Evolutionary conservation across 1,140 invertebrate species (phyloP).

Genomic region (Neuroterus valhalla): DNA sequence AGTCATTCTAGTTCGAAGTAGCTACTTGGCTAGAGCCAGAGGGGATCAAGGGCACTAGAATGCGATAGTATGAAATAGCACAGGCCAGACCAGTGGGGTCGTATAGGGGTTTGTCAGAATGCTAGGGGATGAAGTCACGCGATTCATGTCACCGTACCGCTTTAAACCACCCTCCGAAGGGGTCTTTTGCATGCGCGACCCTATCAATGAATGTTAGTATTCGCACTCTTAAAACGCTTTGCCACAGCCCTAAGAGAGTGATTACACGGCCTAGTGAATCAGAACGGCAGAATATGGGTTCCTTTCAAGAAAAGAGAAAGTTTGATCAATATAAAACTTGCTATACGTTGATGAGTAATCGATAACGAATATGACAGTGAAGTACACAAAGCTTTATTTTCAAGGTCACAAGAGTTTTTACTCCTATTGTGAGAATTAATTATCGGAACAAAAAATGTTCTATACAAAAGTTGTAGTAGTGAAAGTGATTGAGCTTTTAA

Average conservation of each 20-base stretch:
- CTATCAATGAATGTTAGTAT: constrained; percentile 26
- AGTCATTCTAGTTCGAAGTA: not conserved
- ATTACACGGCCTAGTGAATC: too few species aligned
- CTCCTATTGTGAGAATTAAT: too few species aligned
- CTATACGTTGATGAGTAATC: too few species aligned
- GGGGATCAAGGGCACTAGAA: constrained; percentile 32
- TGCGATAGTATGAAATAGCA: constrained; percentile 36
- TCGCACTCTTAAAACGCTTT: constrained; percentile 46
- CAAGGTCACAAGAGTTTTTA: too few species aligned
- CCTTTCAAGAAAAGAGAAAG: too few species aligned
- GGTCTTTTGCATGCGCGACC: constrained; percentile 11
- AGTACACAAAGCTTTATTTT: too few species aligned
- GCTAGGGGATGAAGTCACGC: constrained; percentile 57
- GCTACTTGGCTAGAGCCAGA: constrained; percentile 12
- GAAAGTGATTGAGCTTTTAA: too few species aligned
- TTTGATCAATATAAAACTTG: too few species aligned
- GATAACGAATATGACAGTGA: too few species aligned
- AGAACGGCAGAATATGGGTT: too few species aligned
- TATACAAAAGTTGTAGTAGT: too few species aligned
- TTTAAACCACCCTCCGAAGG: constrained; percentile 56
- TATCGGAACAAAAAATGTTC: too few species aligned
- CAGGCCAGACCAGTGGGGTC: not conserved
- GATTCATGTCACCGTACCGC: constrained; percentile 65
- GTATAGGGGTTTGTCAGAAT: constrained; percentile 14
- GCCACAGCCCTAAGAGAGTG: constrained; percentile 28